A percentile compares a stretch with the other conserved stretches of the same genome.
phyloP scores from a whole-genome alignment of 2,888 invertebrate species.

The Eilema sororculum region DNA sequence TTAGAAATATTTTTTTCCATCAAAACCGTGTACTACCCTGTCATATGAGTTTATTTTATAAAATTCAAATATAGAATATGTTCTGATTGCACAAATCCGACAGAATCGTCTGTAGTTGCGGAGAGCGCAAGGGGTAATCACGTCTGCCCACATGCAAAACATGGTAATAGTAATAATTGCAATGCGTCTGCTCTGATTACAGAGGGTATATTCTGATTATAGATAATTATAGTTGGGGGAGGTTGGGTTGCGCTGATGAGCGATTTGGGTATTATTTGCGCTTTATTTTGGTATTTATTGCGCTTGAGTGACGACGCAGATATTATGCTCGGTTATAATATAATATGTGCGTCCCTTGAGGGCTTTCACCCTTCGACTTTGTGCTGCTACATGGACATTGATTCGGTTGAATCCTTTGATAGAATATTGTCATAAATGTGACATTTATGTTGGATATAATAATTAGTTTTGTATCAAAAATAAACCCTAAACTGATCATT shows the following conservation, averaged over 20 bases:
- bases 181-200: slow-evolving; percentile 65
- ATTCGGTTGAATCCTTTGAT: slow-evolving; percentile 64
- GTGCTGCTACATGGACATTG: slow-evolving; percentile 66
- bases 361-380: slow-evolving; percentile 68
- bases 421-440: slow-evolving; percentile 24
- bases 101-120: slow-evolving; percentile 24
- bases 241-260: slow-evolving; percentile 79
- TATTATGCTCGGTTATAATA: slow-evolving; percentile 78
- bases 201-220: slow-evolving; percentile 74
- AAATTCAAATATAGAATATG: slow-evolving; percentile 40
- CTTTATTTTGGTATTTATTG: slow-evolving; percentile 89
- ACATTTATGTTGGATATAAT: not conserved
- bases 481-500: not conserved
- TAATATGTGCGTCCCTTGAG: slow-evolving; percentile 73
- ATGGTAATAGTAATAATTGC: slow-evolving; percentile 65
- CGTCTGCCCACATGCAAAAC: slow-evolving; percentile 64
- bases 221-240: slow-evolving; percentile 84
- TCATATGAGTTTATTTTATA: slow-evolving; percentile 22
- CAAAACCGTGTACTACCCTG: not conserved
- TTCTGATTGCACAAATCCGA: slow-evolving; percentile 43
- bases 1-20: not conserved
- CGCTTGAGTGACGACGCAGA: slow-evolving; percentile 87
- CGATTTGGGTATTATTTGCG: slow-evolving; percentile 90
- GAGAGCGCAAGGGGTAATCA: slow-evolving; percentile 59
- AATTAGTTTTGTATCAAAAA: not conserved